A percentile compares a stretch with the other conserved stretches of the same genome.
Conservation (phyloP, 2,113 vertebrate genomes). For the Clarias magur region DNA sequence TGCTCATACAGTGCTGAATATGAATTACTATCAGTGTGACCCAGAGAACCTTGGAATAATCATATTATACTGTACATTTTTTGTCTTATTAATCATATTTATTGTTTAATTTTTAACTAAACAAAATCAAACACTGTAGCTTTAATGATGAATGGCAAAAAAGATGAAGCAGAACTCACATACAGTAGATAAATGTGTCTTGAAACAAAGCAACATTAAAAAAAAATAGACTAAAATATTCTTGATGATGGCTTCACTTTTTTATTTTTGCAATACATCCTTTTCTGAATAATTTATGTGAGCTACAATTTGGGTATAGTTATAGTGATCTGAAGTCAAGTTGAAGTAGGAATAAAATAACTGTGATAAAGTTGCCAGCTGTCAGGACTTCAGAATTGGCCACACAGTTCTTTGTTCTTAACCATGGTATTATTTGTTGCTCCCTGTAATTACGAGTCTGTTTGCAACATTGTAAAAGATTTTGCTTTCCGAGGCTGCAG, state of each 20-base stretch:
- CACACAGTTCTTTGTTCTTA: slow-evolving; percentile 51
- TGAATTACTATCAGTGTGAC: not conserved
- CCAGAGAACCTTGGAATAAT: not conserved
- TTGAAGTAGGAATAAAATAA: not conserved
- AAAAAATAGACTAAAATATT: not conserved
- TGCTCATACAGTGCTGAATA: not conserved
- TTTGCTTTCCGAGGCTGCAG: not conserved
- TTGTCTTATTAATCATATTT: not conserved
- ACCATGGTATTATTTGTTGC: slow-evolving; percentile 43
- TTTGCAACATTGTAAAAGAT: not conserved
- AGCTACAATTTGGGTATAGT: not conserved
- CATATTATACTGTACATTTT: not conserved
- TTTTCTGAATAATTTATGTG: not conserved
- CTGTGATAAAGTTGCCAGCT: slow-evolving; percentile 55
- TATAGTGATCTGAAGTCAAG: not conserved
- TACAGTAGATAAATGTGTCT: not conserved
- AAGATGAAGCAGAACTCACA: not conserved
- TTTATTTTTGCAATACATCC: not conserved
- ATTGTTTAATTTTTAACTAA: not conserved
- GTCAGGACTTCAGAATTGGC: slow-evolving; percentile 56
- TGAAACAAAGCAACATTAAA: not conserved
- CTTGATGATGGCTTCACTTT: not conserved
- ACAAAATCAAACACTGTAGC: not conserved
- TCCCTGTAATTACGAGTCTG: slow-evolving; percentile 68
- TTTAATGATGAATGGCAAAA: not conserved